Evolutionary conservation across 2,888 invertebrate species (phyloP).

Genomic region (Agrypnus murinus): DNA sequence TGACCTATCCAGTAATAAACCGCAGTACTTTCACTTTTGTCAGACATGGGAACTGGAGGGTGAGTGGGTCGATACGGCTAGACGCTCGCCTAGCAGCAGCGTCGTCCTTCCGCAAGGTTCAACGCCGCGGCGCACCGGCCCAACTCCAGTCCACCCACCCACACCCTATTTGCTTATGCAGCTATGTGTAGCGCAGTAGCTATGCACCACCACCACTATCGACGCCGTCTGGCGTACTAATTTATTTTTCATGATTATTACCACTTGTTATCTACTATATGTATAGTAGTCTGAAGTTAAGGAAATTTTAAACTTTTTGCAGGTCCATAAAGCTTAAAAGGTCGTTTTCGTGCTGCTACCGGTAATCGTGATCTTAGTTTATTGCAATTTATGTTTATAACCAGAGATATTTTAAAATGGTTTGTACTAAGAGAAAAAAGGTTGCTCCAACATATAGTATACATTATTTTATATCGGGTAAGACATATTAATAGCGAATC

Average conservation of each 20-base stretch:
- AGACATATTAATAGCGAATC: too few relatives aligned
- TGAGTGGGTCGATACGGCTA: constrained; percentile 72
- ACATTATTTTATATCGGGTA: too few relatives aligned
- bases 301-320: constrained; percentile 12
- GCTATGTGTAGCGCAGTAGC: constrained; percentile 32
- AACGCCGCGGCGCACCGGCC: constrained; percentile 59
- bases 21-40: constrained; percentile 42
- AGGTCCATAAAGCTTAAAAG: background rate
- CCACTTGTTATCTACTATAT: constrained; percentile 25
- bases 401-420: too few relatives aligned
- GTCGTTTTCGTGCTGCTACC: constrained; percentile 4
- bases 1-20: constrained; percentile 27
- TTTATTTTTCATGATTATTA: constrained; percentile 20
- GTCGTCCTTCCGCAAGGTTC: constrained; percentile 58
- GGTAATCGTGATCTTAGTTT: background rate
- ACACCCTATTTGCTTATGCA: constrained; percentile 47
- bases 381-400: too few relatives aligned
- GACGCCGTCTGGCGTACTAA: constrained; percentile 26
- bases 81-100: constrained; percentile 67
- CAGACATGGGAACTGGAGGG: constrained; percentile 29
- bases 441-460: too few relatives aligned
- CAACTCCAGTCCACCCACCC: constrained; percentile 30
- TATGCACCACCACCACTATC: constrained; percentile 29
- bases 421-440: too few relatives aligned
- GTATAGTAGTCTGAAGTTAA: background rate